Evolutionary conservation across 2,797 vertebrate genomes (phyloP).

Genomic region (Cirrhinus molitorella): DNA sequence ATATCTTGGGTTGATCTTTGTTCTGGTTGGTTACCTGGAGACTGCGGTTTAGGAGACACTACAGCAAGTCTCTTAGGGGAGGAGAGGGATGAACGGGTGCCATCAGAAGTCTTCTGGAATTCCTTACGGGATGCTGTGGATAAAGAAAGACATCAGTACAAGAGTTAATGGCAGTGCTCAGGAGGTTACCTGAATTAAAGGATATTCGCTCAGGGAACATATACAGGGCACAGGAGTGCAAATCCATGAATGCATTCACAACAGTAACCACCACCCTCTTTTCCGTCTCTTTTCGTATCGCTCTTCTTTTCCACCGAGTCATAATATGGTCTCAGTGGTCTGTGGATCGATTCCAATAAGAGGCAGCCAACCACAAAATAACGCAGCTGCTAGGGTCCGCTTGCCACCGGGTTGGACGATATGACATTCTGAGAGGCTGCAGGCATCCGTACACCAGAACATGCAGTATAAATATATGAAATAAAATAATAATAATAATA

Average conservation of each 20-base stretch:
- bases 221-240: not conserved
- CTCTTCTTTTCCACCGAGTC: conserved; percentile 11
- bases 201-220: conserved; percentile 1
- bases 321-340: conserved; percentile 40
- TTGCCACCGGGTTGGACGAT: conserved; percentile 8
- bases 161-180: not conserved
- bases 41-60: conserved; percentile 89
- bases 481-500: not conserved
- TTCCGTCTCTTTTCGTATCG: conserved; percentile 1
- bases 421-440: conserved; percentile 33
- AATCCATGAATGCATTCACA: conserved; percentile 7
- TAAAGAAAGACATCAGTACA: conserved; percentile 40
- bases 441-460: not conserved
- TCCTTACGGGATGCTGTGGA: conserved; percentile 90
- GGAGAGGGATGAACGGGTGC: conserved; percentile 82
- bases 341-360: conserved; percentile 62
- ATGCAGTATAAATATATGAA: conserved; percentile 37
- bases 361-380: conserved; percentile 60
- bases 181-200: not conserved
- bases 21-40: conserved; percentile 85
- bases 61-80: conserved; percentile 90
- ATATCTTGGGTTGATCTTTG: conserved; percentile 13
- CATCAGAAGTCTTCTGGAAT: conserved; percentile 87
- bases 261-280: not conserved
- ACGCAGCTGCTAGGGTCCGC: conserved; percentile 24